A percentile compares a stretch with the other conserved stretches of the same genome.
Conservation (phyloP, 2,888 invertebrate genomes). For the Folsomia manolachei region DNA sequence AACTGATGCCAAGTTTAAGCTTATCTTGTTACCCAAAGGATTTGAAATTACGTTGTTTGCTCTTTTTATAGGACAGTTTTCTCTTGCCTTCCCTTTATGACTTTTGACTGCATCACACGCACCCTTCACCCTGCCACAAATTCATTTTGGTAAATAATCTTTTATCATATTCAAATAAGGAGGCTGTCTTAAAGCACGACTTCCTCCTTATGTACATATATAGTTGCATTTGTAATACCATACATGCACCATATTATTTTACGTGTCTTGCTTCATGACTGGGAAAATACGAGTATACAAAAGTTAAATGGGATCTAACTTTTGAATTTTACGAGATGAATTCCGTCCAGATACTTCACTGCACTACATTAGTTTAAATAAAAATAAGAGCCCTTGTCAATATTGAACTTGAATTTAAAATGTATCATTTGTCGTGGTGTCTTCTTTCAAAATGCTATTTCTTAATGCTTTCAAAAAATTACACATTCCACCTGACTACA, state of each 20-base stretch:
- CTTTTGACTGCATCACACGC: slow-evolving; percentile 17
- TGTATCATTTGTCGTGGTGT: too few species aligned
- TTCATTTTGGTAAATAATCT: slow-evolving; percentile 18
- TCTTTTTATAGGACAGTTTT: slow-evolving; percentile 17
- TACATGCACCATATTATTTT: too few species aligned
- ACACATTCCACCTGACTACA: too few species aligned
- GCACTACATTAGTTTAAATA: slow-evolving; percentile 40
- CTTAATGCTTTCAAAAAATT: too few species aligned
- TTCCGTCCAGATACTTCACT: slow-evolving; percentile 26
- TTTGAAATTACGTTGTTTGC: slow-evolving; percentile 19
- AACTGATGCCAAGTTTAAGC: not conserved
- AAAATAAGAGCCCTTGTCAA: slow-evolving; percentile 22
- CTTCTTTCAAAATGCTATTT: too few species aligned
- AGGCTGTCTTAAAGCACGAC: too few species aligned
- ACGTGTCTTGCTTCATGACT: too few species aligned
- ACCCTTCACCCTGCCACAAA: slow-evolving; percentile 14
- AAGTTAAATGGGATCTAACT: not conserved
- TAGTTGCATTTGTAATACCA: too few species aligned
- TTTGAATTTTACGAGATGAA: slow-evolving; percentile 16
- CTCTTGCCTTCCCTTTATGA: slow-evolving; percentile 13
- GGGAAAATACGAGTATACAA: too few species aligned
- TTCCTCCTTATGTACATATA: too few species aligned
- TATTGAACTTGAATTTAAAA: too few species aligned
- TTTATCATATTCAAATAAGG: not conserved
- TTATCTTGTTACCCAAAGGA: slow-evolving; percentile 9